A percentile compares a stretch with the other conserved stretches of the same genome.
Evolutionary conservation across 1,140 invertebrate species (phyloP).

Genomic region (Habropoda laboriosa): DNA sequence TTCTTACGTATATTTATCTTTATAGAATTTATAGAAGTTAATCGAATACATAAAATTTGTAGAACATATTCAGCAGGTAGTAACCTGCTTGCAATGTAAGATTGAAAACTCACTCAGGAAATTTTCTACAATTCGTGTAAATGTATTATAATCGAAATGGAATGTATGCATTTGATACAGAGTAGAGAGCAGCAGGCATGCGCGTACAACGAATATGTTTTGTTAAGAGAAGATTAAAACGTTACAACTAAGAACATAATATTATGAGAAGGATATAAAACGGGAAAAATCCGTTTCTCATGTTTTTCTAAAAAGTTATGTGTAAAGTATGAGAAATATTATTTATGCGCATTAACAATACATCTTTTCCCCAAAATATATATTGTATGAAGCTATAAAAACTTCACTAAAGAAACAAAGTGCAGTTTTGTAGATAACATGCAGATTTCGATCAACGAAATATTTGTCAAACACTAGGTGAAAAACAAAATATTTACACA

Average conservation of each 20-base stretch:
- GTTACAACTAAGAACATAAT: constrained; percentile 69
- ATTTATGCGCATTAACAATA: not conserved
- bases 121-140: constrained; percentile 31
- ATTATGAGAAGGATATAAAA: constrained; percentile 60
- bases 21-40: not conserved
- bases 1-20: not conserved
- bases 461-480: not conserved
- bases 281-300: constrained; percentile 31
- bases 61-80: not conserved
- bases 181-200: constrained; percentile 73
- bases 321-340: constrained; percentile 4
- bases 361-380: not conserved
- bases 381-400: constrained; percentile 3
- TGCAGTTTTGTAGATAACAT: not conserved
- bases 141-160: constrained; percentile 40
- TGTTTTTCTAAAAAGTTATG: not conserved
- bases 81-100: constrained; percentile 19
- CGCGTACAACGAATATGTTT: constrained; percentile 67
- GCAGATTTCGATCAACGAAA: constrained; percentile 28
- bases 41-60: not conserved
- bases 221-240: constrained; percentile 67
- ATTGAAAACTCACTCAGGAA: constrained; percentile 8
- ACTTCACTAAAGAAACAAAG: constrained; percentile 26
- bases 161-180: constrained; percentile 41
- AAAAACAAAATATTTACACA: not conserved